These are phyloP conservation scores for Scelioninae gen. 1 DNA, from an alignment of 2,888 invertebrate species.

Conservation along the genomic window DNA sequence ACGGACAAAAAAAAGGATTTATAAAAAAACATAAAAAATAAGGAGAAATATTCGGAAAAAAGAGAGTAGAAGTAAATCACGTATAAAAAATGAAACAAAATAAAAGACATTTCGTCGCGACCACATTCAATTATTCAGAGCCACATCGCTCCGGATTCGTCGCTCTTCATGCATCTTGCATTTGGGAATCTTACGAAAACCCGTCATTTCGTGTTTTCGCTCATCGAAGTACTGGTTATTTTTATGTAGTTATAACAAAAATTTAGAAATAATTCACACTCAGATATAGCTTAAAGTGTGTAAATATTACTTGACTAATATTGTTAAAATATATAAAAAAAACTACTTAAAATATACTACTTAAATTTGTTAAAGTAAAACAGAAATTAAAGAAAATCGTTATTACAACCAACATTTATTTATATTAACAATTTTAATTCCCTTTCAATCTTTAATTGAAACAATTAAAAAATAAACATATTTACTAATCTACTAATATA, in stretches of 20 bases:
- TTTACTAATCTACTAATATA: not conserved
- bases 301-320: too few species aligned
- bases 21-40: constrained; percentile 3
- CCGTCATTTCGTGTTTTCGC: constrained; percentile 14
- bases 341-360: too few species aligned
- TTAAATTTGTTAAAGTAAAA: too few species aligned
- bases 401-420: too few species aligned
- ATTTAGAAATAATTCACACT: too few species aligned
- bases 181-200: constrained; percentile 48
- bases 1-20: constrained; percentile 9
- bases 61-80: not conserved
- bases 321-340: too few species aligned
- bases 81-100: constrained; percentile 37
- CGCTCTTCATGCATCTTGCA: constrained; percentile 56
- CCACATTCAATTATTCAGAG: constrained; percentile 56
- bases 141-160: constrained; percentile 38
- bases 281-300: too few species aligned
- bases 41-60: not conserved
- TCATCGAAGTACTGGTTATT: constrained; percentile 1
- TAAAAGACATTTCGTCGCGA: constrained; percentile 42
- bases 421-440: too few species aligned
- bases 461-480: not conserved
- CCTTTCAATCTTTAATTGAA: too few species aligned
- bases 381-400: too few species aligned
- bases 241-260: not conserved